Percentiles rank a stretch among this genome's conserved stretches.
phyloP scores from a whole-genome alignment of 64 coral and sea anemone genomes.

The Acropora yongei region DNA sequence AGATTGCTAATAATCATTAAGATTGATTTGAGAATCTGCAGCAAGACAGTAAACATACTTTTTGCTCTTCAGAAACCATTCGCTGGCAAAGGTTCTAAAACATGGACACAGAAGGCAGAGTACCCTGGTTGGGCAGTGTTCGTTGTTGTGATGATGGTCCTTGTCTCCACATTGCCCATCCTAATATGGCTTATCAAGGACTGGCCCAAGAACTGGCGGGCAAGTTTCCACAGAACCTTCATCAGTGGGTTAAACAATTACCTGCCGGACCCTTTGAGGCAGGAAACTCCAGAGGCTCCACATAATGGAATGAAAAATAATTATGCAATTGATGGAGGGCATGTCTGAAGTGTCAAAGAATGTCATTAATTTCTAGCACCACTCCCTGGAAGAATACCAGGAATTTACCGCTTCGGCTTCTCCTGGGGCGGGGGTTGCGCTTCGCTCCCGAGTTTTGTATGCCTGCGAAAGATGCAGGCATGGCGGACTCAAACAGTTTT shows the following conservation, averaged over 20 bases:
- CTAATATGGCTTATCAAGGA: slow-evolving; percentile 90
- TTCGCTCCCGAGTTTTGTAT: too few species aligned
- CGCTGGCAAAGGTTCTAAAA: slow-evolving; percentile 16
- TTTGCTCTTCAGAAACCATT: slow-evolving; percentile 32
- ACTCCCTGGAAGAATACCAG: too few species aligned
- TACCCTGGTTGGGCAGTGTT: slow-evolving; percentile 86
- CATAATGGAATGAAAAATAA: not conserved
- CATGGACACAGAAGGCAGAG: not conserved
- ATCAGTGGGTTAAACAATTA: slow-evolving; percentile 93
- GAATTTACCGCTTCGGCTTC: too few species aligned
- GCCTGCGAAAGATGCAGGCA: too few species aligned
- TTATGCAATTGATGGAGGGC: slow-evolving; percentile 12
- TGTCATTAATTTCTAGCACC: too few species aligned
- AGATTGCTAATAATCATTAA: too few species aligned
- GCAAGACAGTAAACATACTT: too few species aligned
- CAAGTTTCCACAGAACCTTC: slow-evolving; percentile 81
- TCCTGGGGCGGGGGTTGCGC: too few species aligned
- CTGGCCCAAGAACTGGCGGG: slow-evolving; percentile 94
- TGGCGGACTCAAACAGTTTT: too few species aligned
- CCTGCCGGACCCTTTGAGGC: slow-evolving; percentile 74
- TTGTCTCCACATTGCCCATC: slow-evolving; percentile 89
- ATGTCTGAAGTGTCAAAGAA: not conserved
- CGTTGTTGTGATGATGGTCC: slow-evolving; percentile 69
- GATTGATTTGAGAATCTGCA: too few species aligned
- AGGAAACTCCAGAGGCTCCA: slow-evolving; percentile 10